Base-by-base conservation (phyloP, 2,797 vertebrate genomes). In the Dallia pectoralis region DNA sequence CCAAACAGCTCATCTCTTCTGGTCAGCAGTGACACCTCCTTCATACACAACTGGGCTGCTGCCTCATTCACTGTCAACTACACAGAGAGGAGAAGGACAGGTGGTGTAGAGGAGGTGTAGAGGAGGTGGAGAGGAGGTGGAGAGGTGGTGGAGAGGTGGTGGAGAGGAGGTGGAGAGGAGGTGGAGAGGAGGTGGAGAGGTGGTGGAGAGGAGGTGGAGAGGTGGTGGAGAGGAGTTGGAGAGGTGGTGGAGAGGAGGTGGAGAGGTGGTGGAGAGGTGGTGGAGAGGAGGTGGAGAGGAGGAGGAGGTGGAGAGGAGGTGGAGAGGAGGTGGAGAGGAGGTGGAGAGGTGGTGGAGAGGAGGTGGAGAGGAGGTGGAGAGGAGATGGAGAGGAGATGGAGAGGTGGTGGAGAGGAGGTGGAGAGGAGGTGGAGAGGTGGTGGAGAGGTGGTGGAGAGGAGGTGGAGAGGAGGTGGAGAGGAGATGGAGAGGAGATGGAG, bases 61-160 rank as follows among this genome's bases (percentile, higher is more conserved):
- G 97, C 97, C 89, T 99, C 97, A 4, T 99, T 99, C 73, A 99
- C 97, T 1, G 97, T 99, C 61, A 99, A 92, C 97, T 99, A 76
- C 77, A 49, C 5, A 62, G 1, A 62, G 9, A 15, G 5, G 51
- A 33, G 33, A 19, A 8, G 9, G 18, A 33, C 6, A 32, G 48
- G 48, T 16, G 18, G 6, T 8, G 14, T 7, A 44, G 40, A 44
- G 40, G 14, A 1, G 14, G 40, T 8, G 40, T 8, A 1, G 14
- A 14, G 5, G 19, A 53, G 2, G 4, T 16, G 48, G 2, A 49
- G 16, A 49, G 19, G 49, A 19, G 48, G 18, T 19, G 36, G 6
- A 40, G 36, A 40, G 36, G 36, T 7, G 36, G 36, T 40, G 36
- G n/a, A n/a, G n/a, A n/a, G 36, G 36, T 7, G 36, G 36, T 40